Evolutionary conservation across 2,888 invertebrate genomes (phyloP).

Genomic region (Galerucella pusilla): DNA sequence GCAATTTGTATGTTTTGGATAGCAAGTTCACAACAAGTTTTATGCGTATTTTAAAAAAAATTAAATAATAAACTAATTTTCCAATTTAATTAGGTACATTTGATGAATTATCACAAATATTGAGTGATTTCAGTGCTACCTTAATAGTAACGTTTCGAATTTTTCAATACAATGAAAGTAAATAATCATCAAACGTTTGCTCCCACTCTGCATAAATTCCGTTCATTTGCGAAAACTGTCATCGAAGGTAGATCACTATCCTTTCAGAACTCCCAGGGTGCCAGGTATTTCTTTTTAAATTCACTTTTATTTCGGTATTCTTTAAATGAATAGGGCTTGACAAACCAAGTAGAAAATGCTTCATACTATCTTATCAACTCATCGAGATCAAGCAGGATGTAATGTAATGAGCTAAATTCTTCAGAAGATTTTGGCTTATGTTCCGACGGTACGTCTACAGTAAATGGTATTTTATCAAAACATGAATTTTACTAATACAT

Average conservation of each 20-base stretch:
- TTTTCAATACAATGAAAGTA: too few relatives aligned
- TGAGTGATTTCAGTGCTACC: too few relatives aligned
- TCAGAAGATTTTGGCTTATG: not conserved
- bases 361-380: conserved; percentile 2
- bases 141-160: too few relatives aligned
- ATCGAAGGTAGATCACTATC: conserved; percentile 28
- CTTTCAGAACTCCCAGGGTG: conserved; percentile 17
- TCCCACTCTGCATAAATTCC: not conserved
- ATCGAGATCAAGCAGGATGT: not conserved
- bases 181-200: not conserved
- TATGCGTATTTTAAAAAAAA: too few relatives aligned
- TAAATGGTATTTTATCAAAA: not conserved
- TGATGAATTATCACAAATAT: too few relatives aligned
- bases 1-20: too few relatives aligned
- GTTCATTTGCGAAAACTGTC: conserved; percentile 8
- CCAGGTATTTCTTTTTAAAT: conserved; percentile 20
- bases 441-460: not conserved
- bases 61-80: too few relatives aligned
- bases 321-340: conserved; percentile 28
- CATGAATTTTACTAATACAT: too few relatives aligned
- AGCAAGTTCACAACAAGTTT: too few relatives aligned
- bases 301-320: conserved; percentile 7
- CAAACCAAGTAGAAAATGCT: conserved; percentile 30
- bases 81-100: too few relatives aligned
- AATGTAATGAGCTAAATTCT: not conserved